Evolutionary conservation across 2,888 invertebrate genomes (phyloP), one percentile per base, ranked within the genome.

Genomic region (Clusia tigrina): DNA sequence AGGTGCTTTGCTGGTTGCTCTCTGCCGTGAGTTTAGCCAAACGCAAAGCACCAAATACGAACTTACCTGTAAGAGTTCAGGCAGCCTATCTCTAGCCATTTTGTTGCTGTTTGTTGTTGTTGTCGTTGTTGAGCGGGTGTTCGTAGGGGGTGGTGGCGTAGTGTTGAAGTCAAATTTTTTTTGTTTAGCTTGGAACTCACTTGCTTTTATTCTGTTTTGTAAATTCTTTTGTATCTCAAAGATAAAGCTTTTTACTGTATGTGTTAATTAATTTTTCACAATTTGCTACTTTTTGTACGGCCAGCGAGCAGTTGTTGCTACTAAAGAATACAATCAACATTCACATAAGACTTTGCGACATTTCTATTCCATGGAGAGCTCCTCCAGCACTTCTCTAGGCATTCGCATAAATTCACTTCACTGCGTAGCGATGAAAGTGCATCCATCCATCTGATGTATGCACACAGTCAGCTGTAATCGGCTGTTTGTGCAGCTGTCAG

Each of bases 51-150:
- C 62, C 38, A 59, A 32, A 51, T 56, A 37, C 54, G 55, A 37
- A 63, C 74, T 79, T 73, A 82, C 82, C 81, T 81, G 81, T 60
- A 82, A 70, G 70, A 82, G 75, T 69, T 82, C 82, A 24, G 81
- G 79, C 61, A 82, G 74, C 68, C 82, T 79, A 68, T 82, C 82
- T 77, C 75, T 74, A 64, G 77, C 79, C 82, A 82, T 82, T 71
- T 67, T 64, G 63, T 60, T 58, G 60, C 17, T 38, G 59, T 42
- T 53, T 61, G 32, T 54, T 67, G 25, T 62, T 37, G 48, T 32
- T 67, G 37, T 60, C 26, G 53, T 60, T 58, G 22, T 54, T 25
- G n/a, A n/a, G n/a, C n/a, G n/a, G n/a, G n/a, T n/a, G n/a, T n/a
- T n/a, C n/a, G n/a, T n/a, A n/a, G n/a, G 51, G 17, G 54, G 58